Conservation (phyloP, 2,888 invertebrate genomes). For the Disparrhopalites patrizii region DNA sequence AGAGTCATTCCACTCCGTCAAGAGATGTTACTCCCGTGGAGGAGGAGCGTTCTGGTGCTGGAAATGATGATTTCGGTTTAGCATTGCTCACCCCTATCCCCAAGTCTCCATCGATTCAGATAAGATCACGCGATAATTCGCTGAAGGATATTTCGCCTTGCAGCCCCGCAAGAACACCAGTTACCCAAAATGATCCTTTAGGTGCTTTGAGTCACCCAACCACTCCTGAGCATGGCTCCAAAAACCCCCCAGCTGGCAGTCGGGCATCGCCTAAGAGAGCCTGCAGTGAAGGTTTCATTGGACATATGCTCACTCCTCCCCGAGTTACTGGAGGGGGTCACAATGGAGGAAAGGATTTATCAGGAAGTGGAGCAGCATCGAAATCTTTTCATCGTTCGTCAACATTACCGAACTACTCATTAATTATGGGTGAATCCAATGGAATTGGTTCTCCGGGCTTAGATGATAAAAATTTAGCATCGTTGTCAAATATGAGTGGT, state of each 20-base stretch:
- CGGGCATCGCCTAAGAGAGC: conserved; percentile 44
- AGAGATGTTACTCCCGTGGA: conserved; percentile 46
- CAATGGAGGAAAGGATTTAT: conserved; percentile 32
- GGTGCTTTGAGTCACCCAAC: conserved; percentile 65
- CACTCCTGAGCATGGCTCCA: conserved; percentile 12
- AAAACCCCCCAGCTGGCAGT: neutral
- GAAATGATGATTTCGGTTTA: neutral
- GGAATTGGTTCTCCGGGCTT: conserved; percentile 26
- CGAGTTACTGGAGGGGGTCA: conserved; percentile 12
- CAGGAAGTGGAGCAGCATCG: conserved; percentile 23
- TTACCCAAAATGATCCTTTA: conserved; percentile 86
- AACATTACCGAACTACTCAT: conserved; percentile 47
- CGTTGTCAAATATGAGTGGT: conserved; percentile 27
- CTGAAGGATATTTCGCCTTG: conserved; percentile 54
- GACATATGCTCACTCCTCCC: conserved; percentile 23
- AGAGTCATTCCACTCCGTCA: conserved; percentile 33
- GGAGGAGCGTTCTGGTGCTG: conserved; percentile 32
- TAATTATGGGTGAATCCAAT: conserved; percentile 21
- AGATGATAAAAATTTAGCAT: conserved; percentile 20
- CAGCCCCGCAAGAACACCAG: conserved; percentile 67
- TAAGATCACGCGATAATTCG: conserved; percentile 21
- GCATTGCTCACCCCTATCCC: neutral
- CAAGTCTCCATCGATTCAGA: conserved; percentile 38
- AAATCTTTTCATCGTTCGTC: conserved; percentile 47
- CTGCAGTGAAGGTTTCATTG: conserved; percentile 47